Conservation (phyloP, 1,140 invertebrate species). For the Teleopsis dalmanni region DNA sequence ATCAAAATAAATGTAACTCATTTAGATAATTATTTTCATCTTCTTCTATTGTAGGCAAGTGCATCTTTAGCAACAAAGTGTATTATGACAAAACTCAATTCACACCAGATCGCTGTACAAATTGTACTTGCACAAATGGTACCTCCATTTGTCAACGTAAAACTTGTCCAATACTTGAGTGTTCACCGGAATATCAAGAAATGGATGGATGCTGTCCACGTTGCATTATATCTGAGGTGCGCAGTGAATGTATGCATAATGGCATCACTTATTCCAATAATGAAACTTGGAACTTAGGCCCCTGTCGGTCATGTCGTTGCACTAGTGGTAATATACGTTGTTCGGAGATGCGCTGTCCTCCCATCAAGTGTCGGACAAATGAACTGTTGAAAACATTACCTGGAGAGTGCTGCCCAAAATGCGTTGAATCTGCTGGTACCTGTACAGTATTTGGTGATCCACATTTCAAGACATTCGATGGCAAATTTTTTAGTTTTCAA, state of each 20-base stretch:
- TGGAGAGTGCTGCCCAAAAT: conserved; percentile 79
- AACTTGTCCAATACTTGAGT: conserved; percentile 76
- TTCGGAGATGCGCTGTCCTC: conserved; percentile 66
- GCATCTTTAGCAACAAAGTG: conserved; percentile 59
- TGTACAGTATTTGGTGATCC: conserved; percentile 91
- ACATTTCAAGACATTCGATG: conserved; percentile 90
- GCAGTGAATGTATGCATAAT: conserved; percentile 55
- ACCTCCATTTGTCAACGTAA: conserved; percentile 67
- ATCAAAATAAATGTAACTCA: neutral
- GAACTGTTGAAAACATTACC: conserved; percentile 61
- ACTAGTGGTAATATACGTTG: conserved; percentile 71
- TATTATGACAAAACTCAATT: conserved; percentile 41
- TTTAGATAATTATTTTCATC: neutral
- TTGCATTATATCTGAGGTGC: conserved; percentile 58
- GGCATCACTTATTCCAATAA: conserved; percentile 64
- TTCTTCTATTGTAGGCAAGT: conserved; percentile 47
- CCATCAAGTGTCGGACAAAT: conserved; percentile 61
- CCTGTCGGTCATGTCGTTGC: conserved; percentile 79
- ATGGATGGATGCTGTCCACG: conserved; percentile 70
- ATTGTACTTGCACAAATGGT: conserved; percentile 70
- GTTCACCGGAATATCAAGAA: conserved; percentile 61
- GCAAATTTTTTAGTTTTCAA: conserved; percentile 84
- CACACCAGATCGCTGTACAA: conserved; percentile 68
- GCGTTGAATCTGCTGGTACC: conserved; percentile 79
- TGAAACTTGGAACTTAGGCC: conserved; percentile 75